Conservation (phyloP, 1,140 invertebrate genomes). For the Diorhabda elongata region DNA sequence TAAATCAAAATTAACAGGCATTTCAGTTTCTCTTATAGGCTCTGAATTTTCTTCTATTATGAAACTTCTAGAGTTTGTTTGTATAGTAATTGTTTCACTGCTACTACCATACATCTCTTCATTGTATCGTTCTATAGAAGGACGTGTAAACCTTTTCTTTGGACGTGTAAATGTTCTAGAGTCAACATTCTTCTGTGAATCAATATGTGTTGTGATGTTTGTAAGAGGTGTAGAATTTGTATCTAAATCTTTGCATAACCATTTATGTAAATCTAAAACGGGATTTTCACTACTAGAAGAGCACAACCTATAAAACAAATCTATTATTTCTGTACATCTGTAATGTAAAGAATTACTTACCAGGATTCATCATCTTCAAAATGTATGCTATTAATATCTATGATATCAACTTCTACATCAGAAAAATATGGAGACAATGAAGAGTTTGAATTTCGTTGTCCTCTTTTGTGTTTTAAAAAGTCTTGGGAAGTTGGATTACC, state of each 20-base stretch:
- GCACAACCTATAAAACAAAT: conserved; percentile 17
- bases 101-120: conserved; percentile 39
- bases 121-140: conserved; percentile 46
- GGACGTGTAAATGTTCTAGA: conserved; percentile 52
- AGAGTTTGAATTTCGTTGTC: conserved; percentile 5
- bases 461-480: conserved; percentile 6
- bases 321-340: background rate
- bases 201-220: conserved; percentile 23
- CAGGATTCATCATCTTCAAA: conserved; percentile 43
- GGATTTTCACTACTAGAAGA: background rate
- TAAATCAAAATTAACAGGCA: conserved; percentile 42
- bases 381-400: conserved; percentile 37
- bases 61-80: conserved; percentile 11
- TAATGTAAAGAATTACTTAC: conserved; percentile 26
- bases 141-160: conserved; percentile 46
- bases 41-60: conserved; percentile 7
- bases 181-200: conserved; percentile 44
- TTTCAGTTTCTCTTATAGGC: conserved; percentile 9
- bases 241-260: conserved; percentile 15
- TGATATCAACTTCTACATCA: conserved; percentile 30
- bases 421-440: background rate
- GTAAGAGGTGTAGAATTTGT: conserved; percentile 10
- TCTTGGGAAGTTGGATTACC: conserved; percentile 23
- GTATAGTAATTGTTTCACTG: conserved; percentile 16
- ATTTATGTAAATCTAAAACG: conserved; percentile 22